Conservation (phyloP, 2,888 invertebrate genomes). For the Sphaerophoria taeniata region DNA sequence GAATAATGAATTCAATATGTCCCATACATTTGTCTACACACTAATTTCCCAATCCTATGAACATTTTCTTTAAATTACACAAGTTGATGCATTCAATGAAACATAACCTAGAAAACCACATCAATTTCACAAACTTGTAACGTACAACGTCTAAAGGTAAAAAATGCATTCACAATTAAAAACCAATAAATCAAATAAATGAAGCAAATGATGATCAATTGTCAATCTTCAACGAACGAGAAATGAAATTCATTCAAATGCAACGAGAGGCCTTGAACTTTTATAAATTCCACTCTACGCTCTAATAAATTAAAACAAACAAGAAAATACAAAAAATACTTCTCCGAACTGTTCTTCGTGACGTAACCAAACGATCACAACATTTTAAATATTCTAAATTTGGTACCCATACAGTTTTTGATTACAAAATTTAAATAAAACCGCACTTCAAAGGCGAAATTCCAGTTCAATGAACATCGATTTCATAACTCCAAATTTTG, state of each 20-base stretch:
- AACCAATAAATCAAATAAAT: conserved; percentile 12
- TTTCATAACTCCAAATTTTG: conserved; percentile 1
- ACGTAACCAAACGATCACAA: conserved; percentile 1
- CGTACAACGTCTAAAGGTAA: not conserved
- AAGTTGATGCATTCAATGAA: too few species aligned
- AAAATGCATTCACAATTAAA: not conserved
- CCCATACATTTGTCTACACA: too few species aligned
- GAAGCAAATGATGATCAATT: conserved; percentile 8
- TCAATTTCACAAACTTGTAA: not conserved
- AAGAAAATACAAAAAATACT: not conserved
- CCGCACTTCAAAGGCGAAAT: conserved; percentile 3
- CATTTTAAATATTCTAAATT: conserved; percentile 16
- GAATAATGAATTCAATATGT: too few species aligned
- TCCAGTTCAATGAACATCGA: conserved; percentile 26
- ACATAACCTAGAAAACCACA: not conserved
- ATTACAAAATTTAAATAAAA: conserved; percentile 15
- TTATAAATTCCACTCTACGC: conserved; percentile 35
- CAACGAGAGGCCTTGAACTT: conserved; percentile 55
- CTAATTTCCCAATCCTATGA: too few species aligned
- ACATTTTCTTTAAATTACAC: too few species aligned
- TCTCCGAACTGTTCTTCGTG: conserved; percentile 11
- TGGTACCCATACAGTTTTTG: conserved; percentile 2
- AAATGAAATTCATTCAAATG: conserved; percentile 31
- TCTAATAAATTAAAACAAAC: not conserved
- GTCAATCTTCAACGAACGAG: conserved; percentile 17